Evolutionary conservation across 2,797 vertebrate genomes (phyloP).

Genomic region (Thunnus albacares): DNA sequence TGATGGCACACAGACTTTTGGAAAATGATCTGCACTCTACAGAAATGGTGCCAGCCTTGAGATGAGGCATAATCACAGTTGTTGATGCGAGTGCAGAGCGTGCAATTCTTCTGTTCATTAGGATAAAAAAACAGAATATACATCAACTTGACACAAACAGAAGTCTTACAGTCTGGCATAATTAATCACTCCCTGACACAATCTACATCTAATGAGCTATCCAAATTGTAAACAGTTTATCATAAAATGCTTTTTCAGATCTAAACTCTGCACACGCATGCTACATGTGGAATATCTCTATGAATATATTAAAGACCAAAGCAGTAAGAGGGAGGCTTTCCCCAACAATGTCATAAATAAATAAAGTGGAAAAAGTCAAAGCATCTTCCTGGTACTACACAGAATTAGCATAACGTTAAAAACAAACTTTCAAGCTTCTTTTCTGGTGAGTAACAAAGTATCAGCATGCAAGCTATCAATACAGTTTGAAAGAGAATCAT

Average conservation of each 20-base stretch:
- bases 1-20: slow-evolving; percentile 35
- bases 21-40: slow-evolving; percentile 49
- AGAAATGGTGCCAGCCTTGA: slow-evolving; percentile 63
- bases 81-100: slow-evolving; percentile 67
- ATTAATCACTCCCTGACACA: slow-evolving; percentile 84
- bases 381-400: neutral
- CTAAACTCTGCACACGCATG: slow-evolving; percentile 59
- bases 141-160: slow-evolving; percentile 87
- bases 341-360: slow-evolving; percentile 46
- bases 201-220: slow-evolving; percentile 83
- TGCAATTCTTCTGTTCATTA: slow-evolving; percentile 82
- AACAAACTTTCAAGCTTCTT: slow-evolving; percentile 30
- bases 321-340: slow-evolving; percentile 25
- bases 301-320: slow-evolving; percentile 33
- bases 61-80: slow-evolving; percentile 73
- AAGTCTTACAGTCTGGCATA: slow-evolving; percentile 82
- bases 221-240: slow-evolving; percentile 81
- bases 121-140: slow-evolving; percentile 82
- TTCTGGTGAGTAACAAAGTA: slow-evolving; percentile 20
- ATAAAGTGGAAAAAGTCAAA: slow-evolving; percentile 5
- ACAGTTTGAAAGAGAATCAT: slow-evolving; percentile 16
- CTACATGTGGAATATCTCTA: slow-evolving; percentile 47
- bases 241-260: slow-evolving; percentile 69
- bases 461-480: neutral
- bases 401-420: slow-evolving; percentile 35